Conservation (phyloP, 2,888 invertebrate genomes). For the Hoplodrina ambigua region DNA sequence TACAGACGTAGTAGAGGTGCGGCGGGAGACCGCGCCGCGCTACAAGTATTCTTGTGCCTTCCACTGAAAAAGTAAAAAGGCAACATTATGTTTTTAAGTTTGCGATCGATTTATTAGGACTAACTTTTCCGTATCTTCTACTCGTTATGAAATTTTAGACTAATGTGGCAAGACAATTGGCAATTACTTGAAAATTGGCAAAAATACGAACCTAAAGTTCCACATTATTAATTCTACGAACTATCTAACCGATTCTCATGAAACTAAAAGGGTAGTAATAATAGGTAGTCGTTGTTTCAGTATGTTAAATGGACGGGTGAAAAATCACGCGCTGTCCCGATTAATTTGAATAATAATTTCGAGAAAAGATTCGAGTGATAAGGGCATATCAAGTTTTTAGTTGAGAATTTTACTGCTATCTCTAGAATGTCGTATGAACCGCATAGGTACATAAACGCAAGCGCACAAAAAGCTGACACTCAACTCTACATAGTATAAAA, state of each 20-base stretch:
- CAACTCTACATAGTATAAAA: too few relatives aligned
- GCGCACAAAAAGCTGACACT: too few relatives aligned
- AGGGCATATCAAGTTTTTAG: too few relatives aligned
- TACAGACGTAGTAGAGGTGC: slow-evolving; percentile 8
- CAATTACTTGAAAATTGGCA: neutral
- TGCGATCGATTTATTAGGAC: neutral
- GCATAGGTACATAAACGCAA: too few relatives aligned
- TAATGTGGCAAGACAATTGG: neutral
- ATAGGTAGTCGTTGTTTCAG: too few relatives aligned
- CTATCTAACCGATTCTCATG: too few relatives aligned
- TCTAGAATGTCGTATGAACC: too few relatives aligned
- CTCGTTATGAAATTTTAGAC: neutral
- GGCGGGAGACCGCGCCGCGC: slow-evolving; percentile 9
- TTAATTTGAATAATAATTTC: neutral
- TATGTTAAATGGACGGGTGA: too few relatives aligned
- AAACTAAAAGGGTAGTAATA: too few relatives aligned
- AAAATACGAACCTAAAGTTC: too few relatives aligned
- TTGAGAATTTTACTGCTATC: neutral
- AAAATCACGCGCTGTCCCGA: too few relatives aligned
- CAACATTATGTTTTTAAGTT: neutral
- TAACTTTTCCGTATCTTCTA: neutral
- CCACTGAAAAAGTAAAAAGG: slow-evolving; percentile 55
- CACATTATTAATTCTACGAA: too few relatives aligned
- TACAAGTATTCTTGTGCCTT: slow-evolving; percentile 57
- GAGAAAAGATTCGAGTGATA: neutral